Evolutionary conservation across 2,797 vertebrate species (phyloP), one percentile per base, ranked within the genome.

Genomic region (Scolopax rusticola): DNA sequence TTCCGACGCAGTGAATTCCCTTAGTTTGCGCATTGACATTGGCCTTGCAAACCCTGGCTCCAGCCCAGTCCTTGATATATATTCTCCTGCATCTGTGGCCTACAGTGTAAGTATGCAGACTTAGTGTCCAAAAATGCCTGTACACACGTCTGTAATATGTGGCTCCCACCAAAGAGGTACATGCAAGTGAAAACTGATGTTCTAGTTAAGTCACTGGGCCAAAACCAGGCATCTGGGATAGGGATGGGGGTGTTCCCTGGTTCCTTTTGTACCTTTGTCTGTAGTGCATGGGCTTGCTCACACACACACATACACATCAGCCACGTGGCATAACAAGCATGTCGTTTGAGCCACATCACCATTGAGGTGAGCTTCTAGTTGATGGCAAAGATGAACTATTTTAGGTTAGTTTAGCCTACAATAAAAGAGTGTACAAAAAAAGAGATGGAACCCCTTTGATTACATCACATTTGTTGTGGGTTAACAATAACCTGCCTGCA

Each of bases 61-160:
- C 9, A 99, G 99, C 84, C 99, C 99, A 16, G 98, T 99, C 48
- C 98, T 99, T 2, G 98, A 99, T 93, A 92, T 93, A 45, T 98
- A 98, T 93, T 98, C 98, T 32, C 97, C 98, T 28, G 97, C 73
- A 5, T 97, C 98, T 89, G 98, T 98, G 85, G 98, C 98, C 84
- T 99, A 99, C 57, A 98, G 98, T 89, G 99, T 99, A 97, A 99
- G 99, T 98, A 77, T 20, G 6, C 8, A 36, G 11, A 30, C 36
- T 76, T 53, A 25, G 36, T 45, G 13, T 40, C 8, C 28, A 57
- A 56, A 54, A 75, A 8, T 15, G 5, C 18, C 19, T 74, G 4
- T n/a, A 32, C 8, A 33, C 9, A 15, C 1, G 0, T 21, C 12
- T 7, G 5, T 61, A 33, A 56, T 17, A 4, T 32, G 9, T 51